phyloP scores from a whole-genome alignment of 1,140 invertebrate species.

The Tetragonula clypearis region DNA sequence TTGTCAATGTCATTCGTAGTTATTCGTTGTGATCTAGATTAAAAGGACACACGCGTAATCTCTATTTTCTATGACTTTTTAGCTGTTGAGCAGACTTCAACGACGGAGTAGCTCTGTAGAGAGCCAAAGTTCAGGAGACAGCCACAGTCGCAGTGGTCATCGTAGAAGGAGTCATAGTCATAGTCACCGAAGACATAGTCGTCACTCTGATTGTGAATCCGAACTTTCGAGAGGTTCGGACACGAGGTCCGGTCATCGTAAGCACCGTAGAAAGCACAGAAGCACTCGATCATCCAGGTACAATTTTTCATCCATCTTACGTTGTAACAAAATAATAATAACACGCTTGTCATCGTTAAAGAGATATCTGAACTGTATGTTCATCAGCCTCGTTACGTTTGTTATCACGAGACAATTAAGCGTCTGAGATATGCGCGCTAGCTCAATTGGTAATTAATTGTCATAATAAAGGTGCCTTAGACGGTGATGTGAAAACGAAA shows the following conservation, averaged over 20 bases:
- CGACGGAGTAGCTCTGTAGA: constrained; percentile 87
- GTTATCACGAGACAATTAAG: constrained; percentile 16
- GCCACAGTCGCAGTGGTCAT: constrained; percentile 79
- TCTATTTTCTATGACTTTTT: not conserved
- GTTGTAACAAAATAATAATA: constrained; percentile 11
- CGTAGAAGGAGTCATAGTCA: constrained; percentile 82
- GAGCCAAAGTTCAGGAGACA: constrained; percentile 89
- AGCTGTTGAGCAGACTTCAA: constrained; percentile 82
- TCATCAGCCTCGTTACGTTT: constrained; percentile 31
- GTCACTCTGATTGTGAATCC: constrained; percentile 93
- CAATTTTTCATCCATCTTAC: not conserved
- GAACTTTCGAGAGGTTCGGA: constrained; percentile 92
- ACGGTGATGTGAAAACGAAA: constrained; percentile 35
- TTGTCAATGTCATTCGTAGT: too few species aligned
- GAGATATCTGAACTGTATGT: not conserved
- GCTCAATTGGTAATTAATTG: constrained; percentile 51
- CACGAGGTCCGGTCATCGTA: constrained; percentile 86
- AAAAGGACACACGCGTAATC: too few species aligned
- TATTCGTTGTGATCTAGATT: not conserved
- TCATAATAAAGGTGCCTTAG: constrained; percentile 21
- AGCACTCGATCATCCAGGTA: constrained; percentile 79
- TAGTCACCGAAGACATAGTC: constrained; percentile 89
- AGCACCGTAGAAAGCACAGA: constrained; percentile 86
- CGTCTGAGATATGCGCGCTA: not conserved
- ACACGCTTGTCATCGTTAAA: not conserved